Evolutionary conservation across 2,113 vertebrate genomes (phyloP), one percentile per base, ranked within the genome.

Genomic region (Dolichotis patagonum): DNA sequence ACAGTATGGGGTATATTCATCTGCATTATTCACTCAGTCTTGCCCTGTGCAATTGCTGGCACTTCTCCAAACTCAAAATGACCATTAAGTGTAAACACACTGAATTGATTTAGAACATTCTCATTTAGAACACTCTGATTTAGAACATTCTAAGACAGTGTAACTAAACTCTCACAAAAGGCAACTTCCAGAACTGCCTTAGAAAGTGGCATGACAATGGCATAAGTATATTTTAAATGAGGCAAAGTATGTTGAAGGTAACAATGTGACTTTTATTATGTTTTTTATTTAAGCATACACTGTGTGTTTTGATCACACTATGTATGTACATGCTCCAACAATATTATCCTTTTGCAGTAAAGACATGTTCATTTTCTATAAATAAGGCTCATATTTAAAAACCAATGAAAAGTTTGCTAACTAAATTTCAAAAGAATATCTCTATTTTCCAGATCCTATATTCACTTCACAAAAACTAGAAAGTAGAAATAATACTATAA

Each of bases 361-460:
- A 73, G 14, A 41, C 2, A 28, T 49, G 1, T 71, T 85, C 17
- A 56, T 95, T 94, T 71, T 38, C 63, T 97, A n/a, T 56, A 96
- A 88, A 22, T 22, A 96, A 41, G 84, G 5, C 8, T 90, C 60
- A n/a, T 17, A 28, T n/a, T 12, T 82, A 56, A 38, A 13, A 62
- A 52, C 9, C 49, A 52, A 85, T 54, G 14, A 38, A 67, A 96
- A 58, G 38, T 56, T 32, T 54, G 52, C 13, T 24, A 91, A 32
- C 16, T 84, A 73, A 85, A 88, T 24, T 88, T 54, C 9, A 95
- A 58, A 77, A 38, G 46, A 91, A 93, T 73, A 95, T 46, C 7
- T n/a, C 7, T 3, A n/a, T 49, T 46, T 35, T 65, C n/a, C n/a
- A 63, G 77, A 69, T 30, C 28, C 28, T 78, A 81, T 32, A 7